Conservation (phyloP, 2,113 vertebrate species). For the Barbus barbus region DNA sequence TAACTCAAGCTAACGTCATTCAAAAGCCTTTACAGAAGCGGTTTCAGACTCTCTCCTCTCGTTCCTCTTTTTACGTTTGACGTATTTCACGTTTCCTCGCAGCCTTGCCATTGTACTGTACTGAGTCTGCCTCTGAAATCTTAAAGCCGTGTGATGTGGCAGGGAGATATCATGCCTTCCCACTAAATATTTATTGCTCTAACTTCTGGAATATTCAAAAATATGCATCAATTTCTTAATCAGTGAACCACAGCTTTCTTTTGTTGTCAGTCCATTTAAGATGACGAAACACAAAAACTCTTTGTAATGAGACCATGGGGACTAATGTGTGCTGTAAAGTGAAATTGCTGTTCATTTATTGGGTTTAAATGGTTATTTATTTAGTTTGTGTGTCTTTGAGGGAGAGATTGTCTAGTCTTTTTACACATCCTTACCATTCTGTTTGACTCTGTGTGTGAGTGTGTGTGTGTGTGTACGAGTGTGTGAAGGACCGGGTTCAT, state of each 20-base stretch:
- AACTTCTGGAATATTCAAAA: conserved; percentile 56
- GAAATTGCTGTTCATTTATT: too few relatives aligned
- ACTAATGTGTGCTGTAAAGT: too few relatives aligned
- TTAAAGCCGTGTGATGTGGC: conserved; percentile 46
- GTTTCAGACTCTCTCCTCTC: conserved; percentile 27
- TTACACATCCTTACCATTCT: too few relatives aligned
- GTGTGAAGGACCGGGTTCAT: too few relatives aligned
- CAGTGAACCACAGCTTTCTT: conserved; percentile 44
- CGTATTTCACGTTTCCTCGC: conserved; percentile 11
- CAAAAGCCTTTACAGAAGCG: conserved; percentile 3
- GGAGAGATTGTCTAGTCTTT: too few relatives aligned
- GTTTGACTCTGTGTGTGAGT: too few relatives aligned
- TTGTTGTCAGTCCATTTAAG: conserved; percentile 23
- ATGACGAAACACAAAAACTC: too few relatives aligned
- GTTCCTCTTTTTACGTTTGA: conserved; percentile 42
- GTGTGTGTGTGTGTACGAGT: too few relatives aligned
- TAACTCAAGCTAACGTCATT: conserved; percentile 19
- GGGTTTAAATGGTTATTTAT: too few relatives aligned
- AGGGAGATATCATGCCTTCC: conserved; percentile 62
- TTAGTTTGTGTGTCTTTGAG: too few relatives aligned
- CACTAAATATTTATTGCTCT: conserved; percentile 45
- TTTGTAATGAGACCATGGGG: too few relatives aligned
- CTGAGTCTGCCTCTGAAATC: conserved; percentile 51
- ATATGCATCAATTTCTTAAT: conserved; percentile 68
- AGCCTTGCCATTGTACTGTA: conserved; percentile 37